Conservation (phyloP, 2,888 invertebrate species). For the Esperia sulphurella region DNA sequence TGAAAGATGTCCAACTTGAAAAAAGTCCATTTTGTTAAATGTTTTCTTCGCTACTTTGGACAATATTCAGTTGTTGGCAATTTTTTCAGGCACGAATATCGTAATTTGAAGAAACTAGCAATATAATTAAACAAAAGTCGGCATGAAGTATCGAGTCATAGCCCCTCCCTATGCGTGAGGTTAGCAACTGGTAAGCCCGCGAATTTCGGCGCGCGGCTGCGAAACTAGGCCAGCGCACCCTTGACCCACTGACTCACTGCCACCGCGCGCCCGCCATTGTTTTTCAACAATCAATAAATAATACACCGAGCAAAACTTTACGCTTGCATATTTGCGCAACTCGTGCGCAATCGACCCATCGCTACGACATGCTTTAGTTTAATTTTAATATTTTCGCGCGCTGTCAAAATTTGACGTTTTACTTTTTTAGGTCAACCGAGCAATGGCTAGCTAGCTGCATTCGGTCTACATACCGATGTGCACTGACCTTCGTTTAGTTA, state of each 20-base stretch:
- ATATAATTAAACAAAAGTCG: slow-evolving; percentile 13
- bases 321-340: slow-evolving; percentile 64
- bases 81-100: neutral
- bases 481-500: slow-evolving; percentile 43
- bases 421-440: slow-evolving; percentile 38
- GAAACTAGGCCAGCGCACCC: slow-evolving; percentile 72
- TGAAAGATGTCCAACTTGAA: too few relatives aligned
- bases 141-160: slow-evolving; percentile 12
- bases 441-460: slow-evolving; percentile 21
- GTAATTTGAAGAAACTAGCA: neutral
- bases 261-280: slow-evolving; percentile 71
- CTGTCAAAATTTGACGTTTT: slow-evolving; percentile 37
- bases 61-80: too few relatives aligned
- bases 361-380: slow-evolving; percentile 33
- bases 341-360: slow-evolving; percentile 39
- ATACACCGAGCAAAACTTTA: slow-evolving; percentile 67
- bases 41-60: too few relatives aligned
- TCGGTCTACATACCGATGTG: slow-evolving; percentile 46
- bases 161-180: slow-evolving; percentile 58
- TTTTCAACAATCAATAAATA: slow-evolving; percentile 79
- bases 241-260: slow-evolving; percentile 78
- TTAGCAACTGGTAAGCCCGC: slow-evolving; percentile 69
- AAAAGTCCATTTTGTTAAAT: too few relatives aligned
- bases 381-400: slow-evolving; percentile 54
- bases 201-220: slow-evolving; percentile 71